Evolutionary conservation across 2,888 invertebrate genomes (phyloP), one percentile per base, ranked within the genome.

Genomic region (Habrosyne pyritoides): DNA sequence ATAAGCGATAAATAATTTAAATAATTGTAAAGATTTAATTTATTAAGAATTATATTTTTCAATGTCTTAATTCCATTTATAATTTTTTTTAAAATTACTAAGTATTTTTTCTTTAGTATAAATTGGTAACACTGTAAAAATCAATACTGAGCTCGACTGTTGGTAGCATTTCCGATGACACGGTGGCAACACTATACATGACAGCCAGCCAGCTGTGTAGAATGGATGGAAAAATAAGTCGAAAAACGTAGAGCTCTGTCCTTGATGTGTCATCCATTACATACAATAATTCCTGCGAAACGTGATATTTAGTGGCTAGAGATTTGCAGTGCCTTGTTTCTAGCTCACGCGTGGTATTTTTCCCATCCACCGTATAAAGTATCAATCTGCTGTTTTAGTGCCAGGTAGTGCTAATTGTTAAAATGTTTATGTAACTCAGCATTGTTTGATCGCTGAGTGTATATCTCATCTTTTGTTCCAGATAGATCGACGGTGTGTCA

Each of bases 341-440:
- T 63, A 61, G 52, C 26, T 42, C 58, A 60, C 55, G 52, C 47
- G 58, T 63, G 53, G 55, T 60, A 53, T 14, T 65, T 58, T 8
- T 53, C 36, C 33, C 48, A 22, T 2, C 53, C 21, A 49, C 21
- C 6, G 7, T 18, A 30, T 28, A 54, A 28, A 10, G 12, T 21
- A 10, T 50, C 22, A 0, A 4, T 21, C 21, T 6, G 42, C 70
- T 75, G 74, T 76, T 74, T 70, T 64, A 77, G 77, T 77, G 80
- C 80, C 83, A 84, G 84, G 81, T 83, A 79, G 76, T 74, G 77
- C 54, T 79, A 81, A 81, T 86, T 83, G 81, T 83, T 80, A 76
- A 86, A 87, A 87, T 91, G 91, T 92, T 91, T 91, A 91, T 92
- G 87, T 92, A 92, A 92, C 87, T 81, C 79, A 83, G 84, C 81